Conservation (phyloP, 2,888 invertebrate genomes). For the Tolmerus cingulatus region DNA sequence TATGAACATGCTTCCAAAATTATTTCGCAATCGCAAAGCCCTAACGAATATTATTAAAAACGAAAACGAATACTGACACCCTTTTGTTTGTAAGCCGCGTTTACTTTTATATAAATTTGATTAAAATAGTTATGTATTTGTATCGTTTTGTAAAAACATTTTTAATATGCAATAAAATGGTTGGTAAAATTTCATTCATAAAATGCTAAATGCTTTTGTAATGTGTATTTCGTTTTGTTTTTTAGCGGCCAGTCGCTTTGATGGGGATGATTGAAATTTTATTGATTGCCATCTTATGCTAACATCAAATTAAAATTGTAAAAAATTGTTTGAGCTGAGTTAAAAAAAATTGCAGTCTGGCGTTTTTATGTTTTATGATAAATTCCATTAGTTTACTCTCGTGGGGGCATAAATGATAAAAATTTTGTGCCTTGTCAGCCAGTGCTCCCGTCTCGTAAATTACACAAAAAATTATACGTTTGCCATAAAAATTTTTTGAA, state of each 20-base stretch:
- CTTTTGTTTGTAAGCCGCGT: neutral
- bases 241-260: neutral
- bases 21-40: neutral
- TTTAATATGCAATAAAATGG: neutral
- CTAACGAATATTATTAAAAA: neutral
- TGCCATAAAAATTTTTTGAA: constrained; percentile 19
- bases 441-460: neutral
- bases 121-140: neutral
- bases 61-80: neutral
- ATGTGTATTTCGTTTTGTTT: neutral
- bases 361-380: neutral
- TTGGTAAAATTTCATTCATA: neutral
- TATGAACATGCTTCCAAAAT: neutral
- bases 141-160: neutral
- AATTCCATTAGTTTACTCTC: neutral
- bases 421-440: constrained; percentile 3
- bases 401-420: neutral
- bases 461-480: constrained; percentile 28
- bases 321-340: neutral
- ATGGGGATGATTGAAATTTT: neutral
- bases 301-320: neutral
- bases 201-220: neutral
- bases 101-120: neutral
- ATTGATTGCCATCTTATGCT: neutral
- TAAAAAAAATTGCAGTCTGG: neutral